Evolutionary conservation across 2,888 invertebrate species (phyloP).

Genomic region (Antheraea yamamai): DNA sequence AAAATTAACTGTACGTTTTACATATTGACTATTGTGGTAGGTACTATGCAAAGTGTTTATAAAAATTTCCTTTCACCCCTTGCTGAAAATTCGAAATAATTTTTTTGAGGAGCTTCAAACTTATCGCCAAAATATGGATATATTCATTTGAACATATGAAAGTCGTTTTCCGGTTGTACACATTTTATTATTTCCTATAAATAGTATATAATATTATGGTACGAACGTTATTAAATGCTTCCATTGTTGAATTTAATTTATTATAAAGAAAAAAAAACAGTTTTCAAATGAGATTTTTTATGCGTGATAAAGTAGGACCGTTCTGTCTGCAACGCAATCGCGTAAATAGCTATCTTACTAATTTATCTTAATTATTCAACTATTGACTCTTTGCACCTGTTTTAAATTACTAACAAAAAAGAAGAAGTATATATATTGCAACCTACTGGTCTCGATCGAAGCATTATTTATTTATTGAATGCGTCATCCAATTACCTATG

Average conservation of each 20-base stretch:
- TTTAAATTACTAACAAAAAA: slow-evolving; percentile 9
- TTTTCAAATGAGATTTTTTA: neutral
- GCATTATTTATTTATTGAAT: slow-evolving; percentile 6
- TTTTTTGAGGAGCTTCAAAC: no score
- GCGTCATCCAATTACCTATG: slow-evolving; percentile 4
- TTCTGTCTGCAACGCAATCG: neutral
- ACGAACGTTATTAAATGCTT: neutral
- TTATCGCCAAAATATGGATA: neutral
- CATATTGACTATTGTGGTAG: no score
- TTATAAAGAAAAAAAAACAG: neutral
- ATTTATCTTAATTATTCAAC: slow-evolving; percentile 6
- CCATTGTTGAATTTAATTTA: neutral
- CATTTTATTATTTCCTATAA: neutral
- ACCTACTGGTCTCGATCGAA: neutral
- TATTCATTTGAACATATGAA: neutral
- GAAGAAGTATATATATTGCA: neutral
- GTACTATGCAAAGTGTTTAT: no score
- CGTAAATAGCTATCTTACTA: neutral
- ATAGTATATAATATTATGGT: no score
- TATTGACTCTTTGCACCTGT: slow-evolving; percentile 3
- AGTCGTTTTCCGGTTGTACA: neutral
- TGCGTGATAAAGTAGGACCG: neutral
- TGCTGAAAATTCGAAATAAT: no score
- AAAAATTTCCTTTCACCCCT: no score
- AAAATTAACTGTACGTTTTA: neutral